phyloP scores from a whole-genome alignment of 1,140 invertebrate genomes.

The Carcinoscorpius rotundicauda region DNA sequence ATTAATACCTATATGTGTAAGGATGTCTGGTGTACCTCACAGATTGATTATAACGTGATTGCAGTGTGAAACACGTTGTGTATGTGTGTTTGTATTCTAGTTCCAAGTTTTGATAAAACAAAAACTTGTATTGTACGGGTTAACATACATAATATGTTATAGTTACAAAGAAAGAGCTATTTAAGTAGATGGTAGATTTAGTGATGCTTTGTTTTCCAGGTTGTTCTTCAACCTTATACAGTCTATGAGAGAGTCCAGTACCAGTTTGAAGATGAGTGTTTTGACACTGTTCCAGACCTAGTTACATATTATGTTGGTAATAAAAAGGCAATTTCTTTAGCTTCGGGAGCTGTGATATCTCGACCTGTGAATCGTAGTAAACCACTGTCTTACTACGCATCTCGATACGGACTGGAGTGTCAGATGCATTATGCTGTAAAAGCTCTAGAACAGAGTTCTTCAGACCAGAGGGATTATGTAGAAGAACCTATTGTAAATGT shows the following conservation, averaged over 20 bases:
- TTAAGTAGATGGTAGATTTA: too few species aligned
- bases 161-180: too few species aligned
- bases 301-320: constrained; percentile 91
- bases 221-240: constrained; percentile 72
- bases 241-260: constrained; percentile 83
- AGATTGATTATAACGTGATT: too few species aligned
- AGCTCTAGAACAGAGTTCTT: constrained; percentile 10
- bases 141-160: too few species aligned
- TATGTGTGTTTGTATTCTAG: too few species aligned
- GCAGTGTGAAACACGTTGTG: too few species aligned
- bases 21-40: too few species aligned
- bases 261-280: constrained; percentile 87
- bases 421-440: constrained; percentile 29
- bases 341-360: constrained; percentile 72
- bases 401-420: constrained; percentile 38
- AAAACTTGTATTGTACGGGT: too few species aligned
- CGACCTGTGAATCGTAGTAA: constrained; percentile 57
- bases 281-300: constrained; percentile 82
- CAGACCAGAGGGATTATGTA: too few species aligned
- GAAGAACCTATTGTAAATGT: too few species aligned
- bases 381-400: constrained; percentile 51
- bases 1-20: too few species aligned
- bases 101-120: too few species aligned
- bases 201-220: constrained; percentile 36
- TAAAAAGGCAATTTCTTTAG: constrained; percentile 66